phyloP scores from a whole-genome alignment of 2,797 vertebrate species.

The Lepidocolaptes lacrymiger region DNA sequence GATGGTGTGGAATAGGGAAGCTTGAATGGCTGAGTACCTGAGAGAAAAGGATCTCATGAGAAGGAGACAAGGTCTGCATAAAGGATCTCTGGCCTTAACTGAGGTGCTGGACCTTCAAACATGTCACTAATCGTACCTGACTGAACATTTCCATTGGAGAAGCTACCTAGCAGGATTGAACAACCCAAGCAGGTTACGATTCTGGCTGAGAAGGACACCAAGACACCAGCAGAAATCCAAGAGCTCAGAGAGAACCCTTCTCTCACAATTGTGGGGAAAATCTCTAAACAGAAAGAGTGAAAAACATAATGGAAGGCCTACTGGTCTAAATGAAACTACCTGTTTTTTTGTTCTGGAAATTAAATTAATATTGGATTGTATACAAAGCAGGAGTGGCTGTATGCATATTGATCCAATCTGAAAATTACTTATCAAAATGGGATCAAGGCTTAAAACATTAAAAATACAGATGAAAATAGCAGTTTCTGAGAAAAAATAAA shows the following conservation, averaged over 20 bases:
- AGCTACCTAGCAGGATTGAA: background rate
- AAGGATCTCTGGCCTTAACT: background rate
- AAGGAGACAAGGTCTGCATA: background rate
- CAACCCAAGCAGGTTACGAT: background rate
- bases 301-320: background rate
- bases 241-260: background rate
- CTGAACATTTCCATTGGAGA: background rate
- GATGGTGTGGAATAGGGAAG: background rate
- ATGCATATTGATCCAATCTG: background rate
- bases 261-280: background rate
- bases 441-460: background rate
- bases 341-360: background rate
- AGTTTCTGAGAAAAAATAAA: background rate
- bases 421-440: slow-evolving; percentile 8
- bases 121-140: background rate
- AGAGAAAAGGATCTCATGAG: background rate
- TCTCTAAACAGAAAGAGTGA: background rate
- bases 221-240: background rate
- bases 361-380: background rate
- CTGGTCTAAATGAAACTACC: background rate
- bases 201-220: background rate
- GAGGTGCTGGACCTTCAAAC: background rate
- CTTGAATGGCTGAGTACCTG: background rate
- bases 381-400: background rate
- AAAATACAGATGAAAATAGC: background rate